Conservation (phyloP, 2,888 invertebrate species). For the Ommatoiulus sabulosus region DNA sequence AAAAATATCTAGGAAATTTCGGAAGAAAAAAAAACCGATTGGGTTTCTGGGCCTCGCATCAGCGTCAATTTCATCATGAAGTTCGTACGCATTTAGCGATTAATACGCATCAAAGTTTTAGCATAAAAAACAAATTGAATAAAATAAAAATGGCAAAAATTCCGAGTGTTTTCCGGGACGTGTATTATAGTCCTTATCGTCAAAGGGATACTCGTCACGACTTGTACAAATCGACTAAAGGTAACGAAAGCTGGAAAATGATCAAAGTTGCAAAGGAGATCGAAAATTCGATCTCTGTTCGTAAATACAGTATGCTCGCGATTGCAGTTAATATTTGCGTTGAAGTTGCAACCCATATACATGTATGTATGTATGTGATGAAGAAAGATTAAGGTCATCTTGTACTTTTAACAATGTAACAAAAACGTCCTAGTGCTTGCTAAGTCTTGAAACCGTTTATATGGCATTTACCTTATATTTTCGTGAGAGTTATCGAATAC, state of each 20-base stretch:
- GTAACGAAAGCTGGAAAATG: too few species aligned
- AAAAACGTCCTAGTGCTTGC: too few species aligned
- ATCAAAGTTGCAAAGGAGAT: too few species aligned
- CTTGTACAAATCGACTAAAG: slow-evolving; percentile 55
- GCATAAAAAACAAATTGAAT: too few species aligned
- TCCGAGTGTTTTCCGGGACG: slow-evolving; percentile 56
- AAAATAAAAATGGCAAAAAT: slow-evolving; percentile 52
- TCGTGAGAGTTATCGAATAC: too few species aligned
- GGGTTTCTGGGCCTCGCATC: background rate
- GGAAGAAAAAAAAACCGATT: background rate
- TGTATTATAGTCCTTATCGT: slow-evolving; percentile 50
- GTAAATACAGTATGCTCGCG: too few species aligned
- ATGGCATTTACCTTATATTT: too few species aligned
- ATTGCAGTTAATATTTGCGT: background rate
- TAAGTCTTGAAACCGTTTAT: too few species aligned
- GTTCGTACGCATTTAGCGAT: background rate
- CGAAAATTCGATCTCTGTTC: too few species aligned
- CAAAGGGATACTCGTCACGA: slow-evolving; percentile 20
- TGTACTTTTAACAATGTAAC: too few species aligned
- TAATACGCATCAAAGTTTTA: background rate
- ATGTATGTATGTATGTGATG: background rate
- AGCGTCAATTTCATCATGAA: background rate
- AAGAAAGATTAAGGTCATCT: too few species aligned
- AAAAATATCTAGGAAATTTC: background rate
- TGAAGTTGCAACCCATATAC: background rate